phyloP scores from a whole-genome alignment of 2,113 vertebrate species.

The Mesembrinibis cayennensis region DNA sequence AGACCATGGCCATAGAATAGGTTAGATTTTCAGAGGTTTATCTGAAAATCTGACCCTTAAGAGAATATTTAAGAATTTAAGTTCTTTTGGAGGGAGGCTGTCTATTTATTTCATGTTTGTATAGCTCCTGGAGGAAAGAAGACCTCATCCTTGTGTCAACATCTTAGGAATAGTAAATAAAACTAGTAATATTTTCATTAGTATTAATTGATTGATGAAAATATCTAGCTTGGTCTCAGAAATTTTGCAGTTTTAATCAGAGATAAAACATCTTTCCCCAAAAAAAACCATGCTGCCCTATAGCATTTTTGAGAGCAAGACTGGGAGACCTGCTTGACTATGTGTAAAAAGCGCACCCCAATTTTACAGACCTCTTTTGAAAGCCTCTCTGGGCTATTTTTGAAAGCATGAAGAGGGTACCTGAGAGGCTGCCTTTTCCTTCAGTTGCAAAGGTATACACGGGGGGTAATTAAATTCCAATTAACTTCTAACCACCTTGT shows the following conservation, averaged over 20 bases:
- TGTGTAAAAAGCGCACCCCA: background rate
- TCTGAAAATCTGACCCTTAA: background rate
- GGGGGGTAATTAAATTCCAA: slow-evolving; percentile 42
- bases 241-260: background rate
- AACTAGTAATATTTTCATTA: background rate
- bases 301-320: background rate
- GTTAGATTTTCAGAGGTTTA: background rate
- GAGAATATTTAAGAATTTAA: background rate
- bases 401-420: background rate
- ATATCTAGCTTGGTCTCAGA: background rate
- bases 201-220: background rate
- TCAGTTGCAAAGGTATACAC: background rate
- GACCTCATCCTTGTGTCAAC: background rate
- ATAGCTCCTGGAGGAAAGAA: background rate
- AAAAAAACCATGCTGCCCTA: no score
- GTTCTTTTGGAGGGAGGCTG: background rate
- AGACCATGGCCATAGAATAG: background rate
- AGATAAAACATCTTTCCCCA: background rate
- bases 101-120: background rate
- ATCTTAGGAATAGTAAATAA: background rate
- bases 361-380: background rate
- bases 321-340: background rate
- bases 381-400: background rate
- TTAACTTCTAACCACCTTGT: slow-evolving; percentile 48
- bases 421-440: background rate